Conservation (phyloP, 2,797 vertebrate genomes). For the Poecilia picta region DNA sequence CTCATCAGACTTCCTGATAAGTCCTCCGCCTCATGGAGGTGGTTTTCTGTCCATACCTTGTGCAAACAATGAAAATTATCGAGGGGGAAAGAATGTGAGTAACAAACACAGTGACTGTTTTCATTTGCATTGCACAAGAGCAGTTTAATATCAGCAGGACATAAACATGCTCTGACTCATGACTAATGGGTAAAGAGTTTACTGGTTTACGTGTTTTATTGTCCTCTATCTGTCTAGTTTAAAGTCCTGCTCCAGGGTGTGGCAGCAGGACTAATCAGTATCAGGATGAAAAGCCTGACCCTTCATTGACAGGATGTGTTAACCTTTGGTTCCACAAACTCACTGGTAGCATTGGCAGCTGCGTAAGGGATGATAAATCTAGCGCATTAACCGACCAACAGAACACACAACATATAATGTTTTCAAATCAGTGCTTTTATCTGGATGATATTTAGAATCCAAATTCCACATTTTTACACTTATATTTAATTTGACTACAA, state of each 20-base stretch:
- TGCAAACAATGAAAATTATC: conserved; percentile 20
- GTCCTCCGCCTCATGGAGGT: not conserved
- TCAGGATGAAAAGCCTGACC: conserved; percentile 47
- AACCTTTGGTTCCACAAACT: conserved; percentile 32
- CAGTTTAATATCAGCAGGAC: conserved; percentile 21
- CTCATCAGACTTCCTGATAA: not conserved
- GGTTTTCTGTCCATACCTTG: conserved; percentile 33
- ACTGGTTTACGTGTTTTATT: not conserved
- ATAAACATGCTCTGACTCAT: conserved; percentile 12
- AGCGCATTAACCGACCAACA: not conserved
- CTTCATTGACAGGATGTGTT: conserved; percentile 37
- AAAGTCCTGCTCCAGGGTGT: conserved; percentile 33
- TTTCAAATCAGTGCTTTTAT: not conserved
- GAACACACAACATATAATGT: not conserved
- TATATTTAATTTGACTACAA: not conserved
- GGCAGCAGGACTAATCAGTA: conserved; percentile 13
- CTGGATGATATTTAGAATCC: not conserved
- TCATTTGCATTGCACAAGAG: not conserved
- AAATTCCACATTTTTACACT: not conserved
- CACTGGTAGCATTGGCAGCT: conserved; percentile 37
- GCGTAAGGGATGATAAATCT: conserved; percentile 16
- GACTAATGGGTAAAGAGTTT: not conserved
- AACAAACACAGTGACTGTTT: not conserved
- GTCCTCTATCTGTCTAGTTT: conserved; percentile 2
- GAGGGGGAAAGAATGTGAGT: conserved; percentile 1